A percentile compares a stretch with the other conserved stretches of the same genome.
Evolutionary conservation across 2,113 vertebrate genomes (phyloP).

Genomic region (Lipophrys pholis): DNA sequence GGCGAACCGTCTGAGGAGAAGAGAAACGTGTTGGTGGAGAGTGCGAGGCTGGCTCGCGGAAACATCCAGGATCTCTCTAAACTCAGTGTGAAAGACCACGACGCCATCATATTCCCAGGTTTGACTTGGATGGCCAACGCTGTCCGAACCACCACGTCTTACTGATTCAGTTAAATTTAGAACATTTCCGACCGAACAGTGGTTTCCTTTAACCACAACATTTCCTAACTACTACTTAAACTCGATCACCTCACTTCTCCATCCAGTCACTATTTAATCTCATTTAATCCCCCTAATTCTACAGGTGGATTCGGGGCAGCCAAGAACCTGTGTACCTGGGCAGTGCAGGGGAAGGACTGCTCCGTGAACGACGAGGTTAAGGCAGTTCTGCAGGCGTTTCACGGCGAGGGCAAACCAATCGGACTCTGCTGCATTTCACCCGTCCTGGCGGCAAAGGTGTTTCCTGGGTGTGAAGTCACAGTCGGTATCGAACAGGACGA

Average conservation of each 20-base stretch:
- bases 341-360: constrained; percentile 86
- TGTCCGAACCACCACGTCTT: too few species aligned
- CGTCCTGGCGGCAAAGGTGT: constrained; percentile 85
- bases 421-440: constrained; percentile 87
- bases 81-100: constrained; percentile 78
- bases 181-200: too few species aligned
- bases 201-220: too few species aligned
- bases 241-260: too few species aligned
- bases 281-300: not conserved
- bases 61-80: constrained; percentile 85
- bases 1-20: constrained; percentile 83
- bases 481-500: constrained; percentile 82
- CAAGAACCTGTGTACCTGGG: constrained; percentile 89
- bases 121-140: not conserved
- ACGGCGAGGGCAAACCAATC: constrained; percentile 83
- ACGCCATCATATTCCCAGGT: constrained; percentile 87
- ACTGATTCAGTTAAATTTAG: too few species aligned
- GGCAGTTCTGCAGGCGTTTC: constrained; percentile 82
- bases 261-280: too few species aligned
- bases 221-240: too few species aligned
- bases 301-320: constrained; percentile 87
- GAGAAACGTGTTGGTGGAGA: constrained; percentile 86
- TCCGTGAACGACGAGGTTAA: constrained; percentile 79
- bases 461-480: constrained; percentile 86
- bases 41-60: constrained; percentile 86